These are phyloP conservation scores for Meloe dianella DNA, from an alignment of 2,888 invertebrate genomes.

Conservation along the genomic window DNA sequence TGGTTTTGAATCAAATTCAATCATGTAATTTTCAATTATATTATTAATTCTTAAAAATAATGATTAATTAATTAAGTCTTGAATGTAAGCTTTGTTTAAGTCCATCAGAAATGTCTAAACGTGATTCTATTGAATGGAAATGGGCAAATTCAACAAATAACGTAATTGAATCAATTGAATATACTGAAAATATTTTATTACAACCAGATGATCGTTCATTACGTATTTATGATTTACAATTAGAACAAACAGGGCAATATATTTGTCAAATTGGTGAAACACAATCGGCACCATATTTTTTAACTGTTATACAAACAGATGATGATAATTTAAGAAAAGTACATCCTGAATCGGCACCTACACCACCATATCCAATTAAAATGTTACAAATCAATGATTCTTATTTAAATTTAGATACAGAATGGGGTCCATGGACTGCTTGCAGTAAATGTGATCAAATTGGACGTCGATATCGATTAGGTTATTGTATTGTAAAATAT, in stretches of 20 bases:
- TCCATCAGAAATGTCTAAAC: slow-evolving; percentile 57
- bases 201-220: slow-evolving; percentile 60
- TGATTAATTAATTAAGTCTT: slow-evolving; percentile 52
- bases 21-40: slow-evolving; percentile 49
- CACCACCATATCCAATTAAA: slow-evolving; percentile 52
- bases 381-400: slow-evolving; percentile 44
- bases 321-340: slow-evolving; percentile 46
- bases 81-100: slow-evolving; percentile 64
- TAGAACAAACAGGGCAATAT: slow-evolving; percentile 64
- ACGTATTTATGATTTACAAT: slow-evolving; percentile 62
- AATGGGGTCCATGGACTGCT: slow-evolving; percentile 70
- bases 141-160: slow-evolving; percentile 48
- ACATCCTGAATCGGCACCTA: slow-evolving; percentile 44
- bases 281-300: slow-evolving; percentile 57
- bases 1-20: slow-evolving; percentile 60
- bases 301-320: slow-evolving; percentile 62
- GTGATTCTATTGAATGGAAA: slow-evolving; percentile 61
- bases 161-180: slow-evolving; percentile 53
- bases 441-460: slow-evolving; percentile 68
- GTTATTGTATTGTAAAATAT: slow-evolving; percentile 63
- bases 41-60: neutral
- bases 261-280: slow-evolving; percentile 62
- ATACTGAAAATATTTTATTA: slow-evolving; percentile 58
- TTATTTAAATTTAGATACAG: slow-evolving; percentile 61
- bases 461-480: slow-evolving; percentile 66